A percentile compares a stretch with the other conserved stretches of the same genome.
Conservation (phyloP, 2,113 vertebrate genomes). For the Stegastes partitus region DNA sequence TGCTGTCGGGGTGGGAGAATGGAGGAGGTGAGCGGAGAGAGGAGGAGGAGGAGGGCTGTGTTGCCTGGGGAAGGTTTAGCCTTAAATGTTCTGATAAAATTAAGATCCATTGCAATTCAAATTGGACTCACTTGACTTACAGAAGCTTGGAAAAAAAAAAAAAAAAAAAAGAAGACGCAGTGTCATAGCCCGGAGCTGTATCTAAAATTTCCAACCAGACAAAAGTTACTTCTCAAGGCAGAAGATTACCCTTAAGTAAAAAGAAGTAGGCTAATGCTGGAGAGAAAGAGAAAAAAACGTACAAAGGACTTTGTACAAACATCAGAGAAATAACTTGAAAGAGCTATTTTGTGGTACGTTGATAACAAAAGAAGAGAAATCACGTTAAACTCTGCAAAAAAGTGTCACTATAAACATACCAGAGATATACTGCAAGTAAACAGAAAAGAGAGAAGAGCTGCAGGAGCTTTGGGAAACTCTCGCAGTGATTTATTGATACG, state of each 20-base stretch:
- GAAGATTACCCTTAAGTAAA: neutral
- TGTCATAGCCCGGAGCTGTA: conserved; percentile 26
- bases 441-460: too few species aligned
- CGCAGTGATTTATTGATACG: neutral
- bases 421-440: neutral
- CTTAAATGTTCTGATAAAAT: conserved; percentile 50
- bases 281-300: neutral
- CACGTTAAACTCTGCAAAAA: neutral
- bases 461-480: neutral
- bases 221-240: conserved; percentile 20
- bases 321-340: neutral
- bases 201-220: conserved; percentile 35
- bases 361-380: neutral
- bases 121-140: conserved; percentile 53
- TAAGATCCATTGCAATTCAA: conserved; percentile 59
- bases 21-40: neutral
- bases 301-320: neutral
- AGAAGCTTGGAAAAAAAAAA: neutral
- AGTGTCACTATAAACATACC: too few species aligned
- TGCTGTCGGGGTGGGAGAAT: conserved; percentile 19
- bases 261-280: neutral
- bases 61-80: conserved; percentile 37
- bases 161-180: neutral
- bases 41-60: neutral
- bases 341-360: neutral